Evolutionary conservation across 2,888 invertebrate genomes (phyloP).

Genomic region (Tiliacea aurago): DNA sequence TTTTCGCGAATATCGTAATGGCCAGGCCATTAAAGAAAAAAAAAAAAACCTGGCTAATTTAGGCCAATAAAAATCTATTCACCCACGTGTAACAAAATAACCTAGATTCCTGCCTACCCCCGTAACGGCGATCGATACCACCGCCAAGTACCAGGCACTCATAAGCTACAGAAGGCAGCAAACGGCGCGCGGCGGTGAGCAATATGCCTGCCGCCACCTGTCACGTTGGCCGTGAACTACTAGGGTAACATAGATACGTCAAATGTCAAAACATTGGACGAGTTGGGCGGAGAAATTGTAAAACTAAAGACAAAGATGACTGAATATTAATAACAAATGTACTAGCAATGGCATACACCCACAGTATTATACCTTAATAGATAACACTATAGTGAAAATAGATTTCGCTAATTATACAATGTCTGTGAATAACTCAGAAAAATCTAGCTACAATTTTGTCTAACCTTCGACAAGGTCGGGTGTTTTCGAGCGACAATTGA

Average conservation of each 20-base stretch:
- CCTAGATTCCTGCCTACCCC: slow-evolving; percentile 37
- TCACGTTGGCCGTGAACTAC: slow-evolving; percentile 57
- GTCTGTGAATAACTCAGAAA: slow-evolving; percentile 9
- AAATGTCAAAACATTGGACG: slow-evolving; percentile 45
- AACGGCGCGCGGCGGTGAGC: slow-evolving; percentile 30
- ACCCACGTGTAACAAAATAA: not conserved
- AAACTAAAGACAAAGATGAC: not conserved
- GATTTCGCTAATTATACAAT: slow-evolving; percentile 1
- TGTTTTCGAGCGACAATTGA: not conserved
- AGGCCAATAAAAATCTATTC: not conserved
- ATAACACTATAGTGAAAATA: not conserved
- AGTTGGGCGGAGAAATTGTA: not conserved
- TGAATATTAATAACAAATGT: not conserved
- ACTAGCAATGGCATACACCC: not conserved
- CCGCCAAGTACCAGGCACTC: slow-evolving; percentile 52
- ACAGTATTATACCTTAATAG: not conserved
- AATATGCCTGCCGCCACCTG: slow-evolving; percentile 52
- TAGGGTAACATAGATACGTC: slow-evolving; percentile 40
- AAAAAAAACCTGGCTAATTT: not conserved
- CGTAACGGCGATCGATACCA: slow-evolving; percentile 43
- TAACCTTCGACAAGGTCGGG: slow-evolving; percentile 31
- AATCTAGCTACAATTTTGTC: not conserved
- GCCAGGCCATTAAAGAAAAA: too few species aligned
- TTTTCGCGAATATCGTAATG: not conserved
- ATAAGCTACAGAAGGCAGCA: slow-evolving; percentile 34